Conservation (phyloP, 2,888 invertebrate genomes). For the Philonicus albiceps region DNA sequence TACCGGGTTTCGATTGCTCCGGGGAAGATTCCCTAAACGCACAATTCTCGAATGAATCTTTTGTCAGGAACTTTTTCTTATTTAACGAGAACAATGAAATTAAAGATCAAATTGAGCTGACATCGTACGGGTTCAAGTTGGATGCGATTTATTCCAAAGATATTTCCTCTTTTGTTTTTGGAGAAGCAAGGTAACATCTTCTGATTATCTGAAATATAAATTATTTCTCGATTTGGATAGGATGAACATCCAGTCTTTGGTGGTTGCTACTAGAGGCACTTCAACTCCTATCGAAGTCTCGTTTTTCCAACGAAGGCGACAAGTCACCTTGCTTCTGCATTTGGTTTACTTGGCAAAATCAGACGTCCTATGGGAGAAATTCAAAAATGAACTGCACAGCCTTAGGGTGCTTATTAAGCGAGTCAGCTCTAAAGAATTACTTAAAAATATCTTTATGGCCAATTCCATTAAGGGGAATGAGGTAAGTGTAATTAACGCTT, state of each 20-base stretch:
- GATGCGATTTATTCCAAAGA: background rate
- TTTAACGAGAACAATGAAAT: conserved; percentile 37
- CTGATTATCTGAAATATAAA: background rate
- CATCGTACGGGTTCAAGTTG: conserved; percentile 53
- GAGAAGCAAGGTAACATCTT: conserved; percentile 55
- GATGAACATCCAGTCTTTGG: conserved; percentile 57
- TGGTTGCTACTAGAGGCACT: conserved; percentile 51
- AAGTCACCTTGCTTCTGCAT: conserved; percentile 57
- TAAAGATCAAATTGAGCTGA: conserved; percentile 50
- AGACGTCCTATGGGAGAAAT: conserved; percentile 46
- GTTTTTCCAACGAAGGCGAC: conserved; percentile 53
- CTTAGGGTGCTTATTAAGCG: conserved; percentile 55
- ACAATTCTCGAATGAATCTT: conserved; percentile 54
- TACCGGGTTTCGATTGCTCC: conserved; percentile 58
- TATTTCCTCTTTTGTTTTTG: conserved; percentile 51
- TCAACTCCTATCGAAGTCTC: conserved; percentile 47
- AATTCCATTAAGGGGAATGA: conserved; percentile 58
- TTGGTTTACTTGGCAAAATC: conserved; percentile 51
- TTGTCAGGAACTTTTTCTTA: conserved; percentile 55
- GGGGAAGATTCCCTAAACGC: conserved; percentile 55
- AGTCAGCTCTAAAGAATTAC: conserved; percentile 52
- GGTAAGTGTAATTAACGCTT: conserved; percentile 47
- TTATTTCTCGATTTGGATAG: conserved; percentile 49
- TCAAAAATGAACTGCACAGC: conserved; percentile 50
- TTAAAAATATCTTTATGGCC: conserved; percentile 56